phyloP scores from a whole-genome alignment of 2,888 invertebrate genomes.

The Atethmia centrago region DNA sequence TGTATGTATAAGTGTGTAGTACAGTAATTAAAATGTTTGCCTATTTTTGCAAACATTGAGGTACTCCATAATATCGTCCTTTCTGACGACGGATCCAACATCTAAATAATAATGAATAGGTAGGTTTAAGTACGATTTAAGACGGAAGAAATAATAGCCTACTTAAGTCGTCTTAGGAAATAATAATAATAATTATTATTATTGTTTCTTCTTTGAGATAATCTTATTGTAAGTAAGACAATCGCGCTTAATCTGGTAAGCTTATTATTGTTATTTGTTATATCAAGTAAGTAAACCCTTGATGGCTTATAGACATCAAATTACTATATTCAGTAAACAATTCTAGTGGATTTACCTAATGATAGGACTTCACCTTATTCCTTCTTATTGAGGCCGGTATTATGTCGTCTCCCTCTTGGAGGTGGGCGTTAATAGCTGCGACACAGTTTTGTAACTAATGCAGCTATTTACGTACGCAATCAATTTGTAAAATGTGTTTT shows the following conservation, averaged over 20 bases:
- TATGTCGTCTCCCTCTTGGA: too few species aligned
- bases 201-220: conserved; percentile 28
- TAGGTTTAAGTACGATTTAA: background rate
- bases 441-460: too few species aligned
- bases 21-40: too few species aligned
- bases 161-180: conserved; percentile 27
- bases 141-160: conserved; percentile 11
- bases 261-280: conserved; percentile 55
- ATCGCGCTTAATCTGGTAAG: conserved; percentile 39
- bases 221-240: conserved; percentile 49
- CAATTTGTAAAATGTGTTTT: too few species aligned
- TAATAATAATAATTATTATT: conserved; percentile 35
- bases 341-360: background rate
- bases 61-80: background rate
- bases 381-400: background rate
- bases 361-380: background rate
- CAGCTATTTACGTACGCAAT: too few species aligned
- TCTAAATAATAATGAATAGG: background rate
- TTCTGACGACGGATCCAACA: background rate
- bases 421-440: too few species aligned
- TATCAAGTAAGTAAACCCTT: conserved; percentile 27
- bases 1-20: too few species aligned
- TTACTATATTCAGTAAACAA: background rate
- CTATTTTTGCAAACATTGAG: too few species aligned
- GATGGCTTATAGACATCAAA: conserved; percentile 8